Conservation (phyloP, 2,888 invertebrate genomes). For the Bhutanitis thaidina region DNA sequence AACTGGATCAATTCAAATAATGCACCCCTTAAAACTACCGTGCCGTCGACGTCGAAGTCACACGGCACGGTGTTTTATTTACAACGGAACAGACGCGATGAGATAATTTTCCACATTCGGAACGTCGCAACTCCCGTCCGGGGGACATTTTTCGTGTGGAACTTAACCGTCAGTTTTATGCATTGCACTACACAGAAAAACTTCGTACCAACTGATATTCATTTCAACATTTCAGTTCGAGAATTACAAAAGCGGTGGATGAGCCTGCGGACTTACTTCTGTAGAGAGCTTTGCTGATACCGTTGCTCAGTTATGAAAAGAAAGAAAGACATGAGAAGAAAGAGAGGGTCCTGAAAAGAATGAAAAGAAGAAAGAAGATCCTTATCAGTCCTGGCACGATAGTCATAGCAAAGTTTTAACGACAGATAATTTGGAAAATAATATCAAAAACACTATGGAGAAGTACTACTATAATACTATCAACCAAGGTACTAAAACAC, state of each 20-base stretch:
- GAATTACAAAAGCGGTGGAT: slow-evolving; percentile 54
- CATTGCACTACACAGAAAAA: slow-evolving; percentile 1
- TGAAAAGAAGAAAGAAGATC: too few relatives aligned
- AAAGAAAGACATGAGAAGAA: neutral
- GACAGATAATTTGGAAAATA: neutral
- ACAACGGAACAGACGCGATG: neutral
- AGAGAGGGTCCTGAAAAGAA: too few relatives aligned
- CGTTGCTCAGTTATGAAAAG: neutral
- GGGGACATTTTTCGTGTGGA: slow-evolving; percentile 12
- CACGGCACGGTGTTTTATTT: slow-evolving; percentile 6
- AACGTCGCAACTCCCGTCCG: neutral
- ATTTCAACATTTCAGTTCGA: slow-evolving; percentile 35
- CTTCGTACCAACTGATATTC: slow-evolving; percentile 17
- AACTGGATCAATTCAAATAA: slow-evolving; percentile 6
- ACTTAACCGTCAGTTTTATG: slow-evolving; percentile 15
- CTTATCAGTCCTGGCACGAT: neutral
- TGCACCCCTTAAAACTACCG: neutral
- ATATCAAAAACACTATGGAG: neutral
- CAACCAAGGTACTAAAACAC: too few relatives aligned
- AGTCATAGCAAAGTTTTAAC: neutral
- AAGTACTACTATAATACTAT: too few relatives aligned
- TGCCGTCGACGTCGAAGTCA: neutral
- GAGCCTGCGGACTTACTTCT: slow-evolving; percentile 52
- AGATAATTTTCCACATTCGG: slow-evolving; percentile 7
- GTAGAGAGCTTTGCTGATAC: slow-evolving; percentile 38